Evolutionary conservation across 2,113 vertebrate species (phyloP).

Genomic region (Xyrauchen texanus): DNA sequence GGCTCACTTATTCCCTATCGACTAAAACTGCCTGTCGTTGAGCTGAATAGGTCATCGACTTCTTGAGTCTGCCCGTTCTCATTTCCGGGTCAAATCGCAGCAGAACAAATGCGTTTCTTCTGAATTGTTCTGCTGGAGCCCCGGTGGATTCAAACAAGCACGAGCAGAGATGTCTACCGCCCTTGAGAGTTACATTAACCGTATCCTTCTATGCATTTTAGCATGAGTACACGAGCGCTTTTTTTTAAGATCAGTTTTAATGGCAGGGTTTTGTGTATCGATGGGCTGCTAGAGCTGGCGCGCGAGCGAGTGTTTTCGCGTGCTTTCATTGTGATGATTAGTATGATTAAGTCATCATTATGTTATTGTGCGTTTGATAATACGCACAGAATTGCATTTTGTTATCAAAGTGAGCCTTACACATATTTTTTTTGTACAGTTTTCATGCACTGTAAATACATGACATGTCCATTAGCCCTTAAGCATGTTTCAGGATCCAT

Average conservation of each 20-base stretch:
- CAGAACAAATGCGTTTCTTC: neutral
- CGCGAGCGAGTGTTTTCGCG: too few relatives aligned
- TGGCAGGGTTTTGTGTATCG: neutral
- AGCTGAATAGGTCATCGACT: neutral
- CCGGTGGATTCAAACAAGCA: constrained; percentile 18
- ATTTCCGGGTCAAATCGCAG: neutral
- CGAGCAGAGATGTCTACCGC: constrained; percentile 73
- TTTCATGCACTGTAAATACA: too few relatives aligned
- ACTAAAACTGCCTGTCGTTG: constrained; percentile 6
- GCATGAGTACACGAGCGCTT: neutral
- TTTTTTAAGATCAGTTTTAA: neutral
- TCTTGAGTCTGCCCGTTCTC: neutral
- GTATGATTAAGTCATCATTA: too few relatives aligned
- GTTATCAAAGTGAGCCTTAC: too few relatives aligned
- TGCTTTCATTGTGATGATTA: too few relatives aligned
- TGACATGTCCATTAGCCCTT: too few relatives aligned
- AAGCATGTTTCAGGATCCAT: too few relatives aligned
- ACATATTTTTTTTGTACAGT: too few relatives aligned
- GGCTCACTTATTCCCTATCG: constrained; percentile 13
- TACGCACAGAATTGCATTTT: too few relatives aligned
- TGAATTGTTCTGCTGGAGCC: neutral
- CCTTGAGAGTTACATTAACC: constrained; percentile 80
- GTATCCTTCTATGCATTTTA: constrained; percentile 66
- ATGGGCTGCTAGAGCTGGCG: too few relatives aligned
- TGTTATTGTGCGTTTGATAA: too few relatives aligned